Percentiles rank a stretch among this genome's conserved stretches.
Evolutionary conservation across 1,140 invertebrate species (phyloP).

Genomic region (Ladona fulva): DNA sequence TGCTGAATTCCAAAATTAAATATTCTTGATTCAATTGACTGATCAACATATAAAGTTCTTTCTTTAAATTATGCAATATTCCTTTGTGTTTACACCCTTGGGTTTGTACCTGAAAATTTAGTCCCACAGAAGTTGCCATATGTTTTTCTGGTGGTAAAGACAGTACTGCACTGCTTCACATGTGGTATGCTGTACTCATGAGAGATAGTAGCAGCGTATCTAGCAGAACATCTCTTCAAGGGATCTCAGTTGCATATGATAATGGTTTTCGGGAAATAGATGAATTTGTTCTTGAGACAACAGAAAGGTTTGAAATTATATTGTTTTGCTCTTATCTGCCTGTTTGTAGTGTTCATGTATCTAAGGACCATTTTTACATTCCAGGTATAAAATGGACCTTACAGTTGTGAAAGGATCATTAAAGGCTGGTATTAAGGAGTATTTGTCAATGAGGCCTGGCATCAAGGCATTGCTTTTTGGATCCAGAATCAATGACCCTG

Average conservation of each 20-base stretch:
- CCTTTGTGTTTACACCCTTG: no score
- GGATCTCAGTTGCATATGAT: neutral
- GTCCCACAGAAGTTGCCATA: neutral
- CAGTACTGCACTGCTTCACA: neutral
- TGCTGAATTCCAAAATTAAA: no score
- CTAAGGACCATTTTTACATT: no score
- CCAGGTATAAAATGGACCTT: conserved; percentile 11
- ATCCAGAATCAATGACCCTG: neutral
- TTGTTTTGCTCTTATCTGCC: no score
- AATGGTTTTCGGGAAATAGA: neutral
- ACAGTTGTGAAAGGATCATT: neutral
- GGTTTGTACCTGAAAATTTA: neutral
- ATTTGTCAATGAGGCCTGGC: neutral
- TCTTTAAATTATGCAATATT: no score
- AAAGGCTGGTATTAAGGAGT: neutral
- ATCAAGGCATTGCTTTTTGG: neutral
- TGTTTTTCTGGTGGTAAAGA: conserved; percentile 11
- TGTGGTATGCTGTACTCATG: neutral
- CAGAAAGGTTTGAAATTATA: neutral
- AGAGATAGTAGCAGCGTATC: neutral
- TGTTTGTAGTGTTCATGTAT: no score
- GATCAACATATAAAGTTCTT: no score
- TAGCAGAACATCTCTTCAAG: neutral
- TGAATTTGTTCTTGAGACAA: neutral
- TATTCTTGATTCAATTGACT: no score